These are phyloP conservation scores for Ahaetulla prasina DNA, from an alignment of 2,113 vertebrate genomes.

Conservation along the genomic window DNA sequence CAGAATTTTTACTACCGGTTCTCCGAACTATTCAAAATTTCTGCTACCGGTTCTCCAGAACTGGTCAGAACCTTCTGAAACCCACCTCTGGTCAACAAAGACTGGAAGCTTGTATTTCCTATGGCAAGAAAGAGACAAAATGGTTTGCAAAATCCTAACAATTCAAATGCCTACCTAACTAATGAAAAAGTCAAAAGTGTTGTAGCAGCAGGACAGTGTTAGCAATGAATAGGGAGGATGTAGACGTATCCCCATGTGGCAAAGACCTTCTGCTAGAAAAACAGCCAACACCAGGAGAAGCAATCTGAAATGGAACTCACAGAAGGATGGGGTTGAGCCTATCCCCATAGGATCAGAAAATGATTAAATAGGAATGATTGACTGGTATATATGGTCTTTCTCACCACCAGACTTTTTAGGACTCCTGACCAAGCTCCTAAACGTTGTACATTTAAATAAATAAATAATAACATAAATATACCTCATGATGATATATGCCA, in stretches of 20 bases:
- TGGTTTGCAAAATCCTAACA: neutral
- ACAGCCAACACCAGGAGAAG: neutral
- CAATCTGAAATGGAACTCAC: neutral
- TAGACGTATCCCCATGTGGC: neutral
- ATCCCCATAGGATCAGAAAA: neutral
- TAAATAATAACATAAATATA: neutral
- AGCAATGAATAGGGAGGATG: neutral
- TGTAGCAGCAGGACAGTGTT: neutral
- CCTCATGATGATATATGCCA: neutral
- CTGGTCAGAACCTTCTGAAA: too few species aligned
- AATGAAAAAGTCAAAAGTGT: neutral
- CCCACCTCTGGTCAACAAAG: neutral
- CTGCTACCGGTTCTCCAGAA: too few species aligned
- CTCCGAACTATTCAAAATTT: too few species aligned
- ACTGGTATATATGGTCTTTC: neutral
- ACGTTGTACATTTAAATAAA: neutral
- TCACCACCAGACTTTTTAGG: neutral
- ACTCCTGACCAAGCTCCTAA: neutral
- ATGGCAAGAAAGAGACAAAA: neutral
- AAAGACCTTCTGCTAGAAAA: neutral
- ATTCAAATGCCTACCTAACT: neutral
- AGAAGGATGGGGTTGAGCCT: neutral
- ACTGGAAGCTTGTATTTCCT: neutral
- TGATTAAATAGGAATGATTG: neutral
- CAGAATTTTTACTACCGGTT: too few species aligned